Evolutionary conservation across 2,888 invertebrate species (phyloP), one percentile per base, ranked within the genome.

Genomic region (Anaspis maculata): DNA sequence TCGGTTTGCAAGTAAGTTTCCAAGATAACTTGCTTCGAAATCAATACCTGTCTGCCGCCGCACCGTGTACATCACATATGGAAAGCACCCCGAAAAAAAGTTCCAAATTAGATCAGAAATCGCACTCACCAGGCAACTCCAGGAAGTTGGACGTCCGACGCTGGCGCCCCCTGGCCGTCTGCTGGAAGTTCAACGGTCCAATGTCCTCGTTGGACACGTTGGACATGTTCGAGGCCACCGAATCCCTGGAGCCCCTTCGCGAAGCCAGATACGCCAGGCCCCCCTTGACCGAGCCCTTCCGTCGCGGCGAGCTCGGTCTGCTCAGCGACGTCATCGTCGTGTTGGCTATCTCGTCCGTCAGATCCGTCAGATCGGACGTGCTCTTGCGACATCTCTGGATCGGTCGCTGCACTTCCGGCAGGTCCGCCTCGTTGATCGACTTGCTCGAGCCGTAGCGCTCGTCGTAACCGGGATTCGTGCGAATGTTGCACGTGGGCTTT

Each of bases 81-180:
- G n/a, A n/a, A n/a, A n/a, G n/a, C n/a, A n/a, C n/a, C n/a, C n/a
- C n/a, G n/a, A 19, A 19, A 19, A 19, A 19, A 19, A 9, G 19
- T n/a, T n/a, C n/a, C n/a, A n/a, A n/a, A n/a, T n/a, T n/a, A n/a
- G n/a, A n/a, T n/a, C n/a, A 19, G 11, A 10, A 24, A 24, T 7
- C 4, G 11, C 24, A 24, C 27, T 27, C 10, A 88, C 88, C 85
- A 62, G 89, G 89, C 48, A 89, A 64, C 61, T 89, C 89, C 30
- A 89, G 69, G 59, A 89, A 89, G 66, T 89, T 89, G 1, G 88
- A 88, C 3, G 87, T 88, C 46, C 88, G 70, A 15, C 89, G 68
- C 57, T 87, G 86, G 11, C 85, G 71, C 1, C 82, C 83, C 2
- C 86, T 73, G 48, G 79, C 78, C 13, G 84, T 83, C 43, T 81